Evolutionary conservation across 1,140 invertebrate genomes (phyloP).

Genomic region (Branchinecta lindahli): DNA sequence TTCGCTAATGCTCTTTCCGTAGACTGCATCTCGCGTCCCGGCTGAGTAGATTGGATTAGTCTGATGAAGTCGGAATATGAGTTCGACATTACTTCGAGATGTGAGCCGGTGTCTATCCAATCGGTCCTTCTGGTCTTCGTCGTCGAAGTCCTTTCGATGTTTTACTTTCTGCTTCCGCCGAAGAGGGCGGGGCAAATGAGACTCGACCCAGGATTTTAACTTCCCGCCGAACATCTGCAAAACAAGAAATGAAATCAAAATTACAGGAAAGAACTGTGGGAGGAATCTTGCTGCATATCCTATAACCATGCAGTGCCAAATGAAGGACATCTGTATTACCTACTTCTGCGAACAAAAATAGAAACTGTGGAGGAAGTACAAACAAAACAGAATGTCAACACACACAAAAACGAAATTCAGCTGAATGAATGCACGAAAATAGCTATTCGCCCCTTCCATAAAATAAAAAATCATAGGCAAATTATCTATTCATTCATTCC

Average conservation of each 20-base stretch:
- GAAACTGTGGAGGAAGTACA: too few relatives aligned
- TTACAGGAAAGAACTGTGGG: too few relatives aligned
- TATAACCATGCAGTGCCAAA: too few relatives aligned
- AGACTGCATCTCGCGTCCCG: background rate
- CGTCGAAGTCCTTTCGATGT: background rate
- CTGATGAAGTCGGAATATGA: constrained; percentile 6
- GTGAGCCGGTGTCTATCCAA: background rate
- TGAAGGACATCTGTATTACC: too few relatives aligned
- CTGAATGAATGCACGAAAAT: too few relatives aligned
- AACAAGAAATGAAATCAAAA: background rate
- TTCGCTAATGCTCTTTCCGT: background rate
- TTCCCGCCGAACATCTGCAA: background rate
- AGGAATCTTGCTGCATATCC: too few relatives aligned
- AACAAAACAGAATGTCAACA: too few relatives aligned
- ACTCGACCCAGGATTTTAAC: background rate
- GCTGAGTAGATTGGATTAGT: constrained; percentile 3
- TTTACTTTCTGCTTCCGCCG: background rate
- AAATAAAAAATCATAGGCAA: too few relatives aligned
- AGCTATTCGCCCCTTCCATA: too few relatives aligned
- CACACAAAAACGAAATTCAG: too few relatives aligned
- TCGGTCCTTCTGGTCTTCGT: background rate
- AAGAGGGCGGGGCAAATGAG: background rate
- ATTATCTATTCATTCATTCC: too few relatives aligned
- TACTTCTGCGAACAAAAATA: too few relatives aligned
- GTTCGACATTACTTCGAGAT: background rate